These are phyloP conservation scores for Spea hammondii DNA, from an alignment of 2,797 vertebrate genomes.

Conservation along the genomic window DNA sequence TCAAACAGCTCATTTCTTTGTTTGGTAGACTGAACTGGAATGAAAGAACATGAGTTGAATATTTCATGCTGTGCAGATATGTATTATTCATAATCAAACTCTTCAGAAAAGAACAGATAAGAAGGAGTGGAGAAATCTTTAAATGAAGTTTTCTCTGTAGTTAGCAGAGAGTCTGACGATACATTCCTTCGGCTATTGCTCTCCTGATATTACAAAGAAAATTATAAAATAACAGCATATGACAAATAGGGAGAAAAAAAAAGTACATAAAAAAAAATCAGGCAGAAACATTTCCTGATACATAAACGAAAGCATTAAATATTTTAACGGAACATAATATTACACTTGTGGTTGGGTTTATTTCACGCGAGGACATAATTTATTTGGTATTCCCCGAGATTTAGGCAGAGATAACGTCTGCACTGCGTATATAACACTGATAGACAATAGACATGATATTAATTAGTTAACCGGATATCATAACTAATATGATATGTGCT, in stretches of 20 bases:
- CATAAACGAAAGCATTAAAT: conserved; percentile 12
- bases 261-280: no score
- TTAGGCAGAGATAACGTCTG: not conserved
- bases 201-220: conserved; percentile 47
- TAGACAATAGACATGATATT: no score
- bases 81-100: conserved; percentile 67
- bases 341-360: not conserved
- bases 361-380: not conserved
- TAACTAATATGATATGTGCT: no score
- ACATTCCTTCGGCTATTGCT: conserved; percentile 50
- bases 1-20: conserved; percentile 55
- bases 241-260: conserved; percentile 38
- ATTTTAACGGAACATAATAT: conserved; percentile 23
- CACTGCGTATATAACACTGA: no score
- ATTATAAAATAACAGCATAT: conserved; percentile 46
- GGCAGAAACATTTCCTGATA: not conserved
- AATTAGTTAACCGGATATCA: no score
- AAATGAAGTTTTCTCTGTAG: conserved; percentile 64
- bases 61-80: conserved; percentile 65
- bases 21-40: conserved; percentile 58
- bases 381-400: not conserved
- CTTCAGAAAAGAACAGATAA: conserved; percentile 65
- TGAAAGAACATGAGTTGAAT: conserved; percentile 62
- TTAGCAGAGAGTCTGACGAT: conserved; percentile 54
- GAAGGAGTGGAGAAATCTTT: conserved; percentile 56